Base-by-base conservation (phyloP, 2,797 vertebrate genomes). In the Phalloptychus januarius region DNA sequence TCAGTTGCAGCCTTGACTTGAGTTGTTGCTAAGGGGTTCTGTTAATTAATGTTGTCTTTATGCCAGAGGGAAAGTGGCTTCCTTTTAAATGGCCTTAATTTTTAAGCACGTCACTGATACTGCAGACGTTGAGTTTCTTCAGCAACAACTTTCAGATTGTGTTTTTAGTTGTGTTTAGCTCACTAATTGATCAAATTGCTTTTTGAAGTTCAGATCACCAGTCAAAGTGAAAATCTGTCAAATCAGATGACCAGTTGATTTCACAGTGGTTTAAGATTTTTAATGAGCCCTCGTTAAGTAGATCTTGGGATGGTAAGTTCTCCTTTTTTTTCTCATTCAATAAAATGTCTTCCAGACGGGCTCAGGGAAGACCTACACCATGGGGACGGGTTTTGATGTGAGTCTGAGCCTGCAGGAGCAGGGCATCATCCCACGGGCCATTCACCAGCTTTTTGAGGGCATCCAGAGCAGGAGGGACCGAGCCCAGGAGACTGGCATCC, bases 381-480 rank as follows among this genome's bases (percentile, higher is more conserved):
- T 99, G 98, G 98, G 98, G 73, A 99, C 97, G 0, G 98, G 98
- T 76, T 99, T 99, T 0, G 97, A 98, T 38, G 46, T 97, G 83
- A 95, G 1, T 6, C 93, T 95, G 48, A 88, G 87, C 0, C 95
- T 95, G 77, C 95, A 95, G 3, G 97, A 99, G 82, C 95, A 96
- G 84, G 98, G 98, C 85, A 99, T 99, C 94, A 97, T 99, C 86
- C 97, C 98, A 0, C 95, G 98, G 20, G 98, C 98, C n/a, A 97
- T 99, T 6, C 83, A 91, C 13, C 98, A 99, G 76, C 96, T 99
- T 83, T 99, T 99, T 74, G 92, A 95, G 10, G 97, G 98, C 83
- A 98, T 99, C 15, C 94, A 97, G 25, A 94, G 81, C 81, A 95
- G 96, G 72, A 95, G 87, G 85, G 76, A 23, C 0, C 93, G 73